Evolutionary conservation across 1,140 invertebrate genomes (phyloP).

Genomic region (Microplitis mediator): DNA sequence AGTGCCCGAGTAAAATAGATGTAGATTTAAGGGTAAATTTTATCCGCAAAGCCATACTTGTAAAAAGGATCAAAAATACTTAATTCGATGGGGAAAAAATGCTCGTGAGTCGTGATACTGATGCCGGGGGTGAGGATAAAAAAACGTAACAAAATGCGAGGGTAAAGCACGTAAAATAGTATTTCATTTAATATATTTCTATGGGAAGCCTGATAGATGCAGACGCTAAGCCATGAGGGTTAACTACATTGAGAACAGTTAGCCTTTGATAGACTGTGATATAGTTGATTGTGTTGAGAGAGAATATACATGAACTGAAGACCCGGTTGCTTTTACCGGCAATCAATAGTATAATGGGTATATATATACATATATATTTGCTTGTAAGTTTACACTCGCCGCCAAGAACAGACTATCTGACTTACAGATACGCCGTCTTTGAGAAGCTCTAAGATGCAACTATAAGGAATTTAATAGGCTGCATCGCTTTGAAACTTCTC

Average conservation of each 20-base stretch:
- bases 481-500: conserved; percentile 3
- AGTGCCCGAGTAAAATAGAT: neutral
- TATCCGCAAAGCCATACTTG: conserved; percentile 13
- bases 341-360: neutral
- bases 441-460: neutral
- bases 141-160: neutral
- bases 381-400: neutral
- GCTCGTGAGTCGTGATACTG: neutral
- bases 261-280: neutral
- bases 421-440: conserved; percentile 1
- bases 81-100: neutral
- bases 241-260: neutral
- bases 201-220: no score
- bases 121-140: neutral
- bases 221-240: no score
- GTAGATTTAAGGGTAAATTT: no score
- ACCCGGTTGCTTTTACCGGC: neutral
- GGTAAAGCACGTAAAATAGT: neutral
- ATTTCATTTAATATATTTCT: no score
- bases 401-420: neutral
- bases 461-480: conserved; percentile 1
- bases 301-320: neutral
- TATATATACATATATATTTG: neutral
- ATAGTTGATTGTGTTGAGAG: neutral
- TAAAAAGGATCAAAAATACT: neutral